phyloP scores from a whole-genome alignment of 1,140 invertebrate genomes.

The Ips nitidus region DNA sequence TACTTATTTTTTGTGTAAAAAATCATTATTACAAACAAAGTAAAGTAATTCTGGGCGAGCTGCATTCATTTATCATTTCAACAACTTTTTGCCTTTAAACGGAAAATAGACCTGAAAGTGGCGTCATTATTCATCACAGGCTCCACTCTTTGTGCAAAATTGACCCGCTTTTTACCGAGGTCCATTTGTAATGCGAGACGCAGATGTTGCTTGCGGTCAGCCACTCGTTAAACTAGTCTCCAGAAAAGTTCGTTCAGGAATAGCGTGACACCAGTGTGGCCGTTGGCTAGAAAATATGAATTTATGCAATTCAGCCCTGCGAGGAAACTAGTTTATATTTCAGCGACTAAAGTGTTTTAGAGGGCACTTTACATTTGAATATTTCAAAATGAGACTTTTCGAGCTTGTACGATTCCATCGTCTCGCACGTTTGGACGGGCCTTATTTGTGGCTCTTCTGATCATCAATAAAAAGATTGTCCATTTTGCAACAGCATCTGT shows the following conservation, averaged over 20 bases:
- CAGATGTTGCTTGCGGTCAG: conserved; percentile 25
- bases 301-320: conserved; percentile 9
- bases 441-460: too few species aligned
- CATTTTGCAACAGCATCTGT: too few species aligned
- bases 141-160: conserved; percentile 17
- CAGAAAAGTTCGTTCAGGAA: conserved; percentile 19
- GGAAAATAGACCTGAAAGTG: conserved; percentile 25
- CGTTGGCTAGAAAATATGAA: conserved; percentile 6
- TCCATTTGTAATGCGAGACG: conserved; percentile 28
- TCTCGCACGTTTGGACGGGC: too few species aligned
- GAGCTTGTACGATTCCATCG: too few species aligned
- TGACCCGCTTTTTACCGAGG: conserved; percentile 23
- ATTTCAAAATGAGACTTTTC: too few species aligned
- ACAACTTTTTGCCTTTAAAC: conserved; percentile 19
- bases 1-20: too few species aligned
- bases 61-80: conserved; percentile 18
- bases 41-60: not conserved
- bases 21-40: not conserved
- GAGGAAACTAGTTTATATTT: not conserved
- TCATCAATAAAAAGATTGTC: too few species aligned
- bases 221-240: conserved; percentile 22
- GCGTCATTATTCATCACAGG: conserved; percentile 21
- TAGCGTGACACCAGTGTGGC: conserved; percentile 9
- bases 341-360: not conserved
- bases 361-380: not conserved